Conservation (phyloP, 2,888 invertebrate species). For the Sminthurinus aureus region DNA sequence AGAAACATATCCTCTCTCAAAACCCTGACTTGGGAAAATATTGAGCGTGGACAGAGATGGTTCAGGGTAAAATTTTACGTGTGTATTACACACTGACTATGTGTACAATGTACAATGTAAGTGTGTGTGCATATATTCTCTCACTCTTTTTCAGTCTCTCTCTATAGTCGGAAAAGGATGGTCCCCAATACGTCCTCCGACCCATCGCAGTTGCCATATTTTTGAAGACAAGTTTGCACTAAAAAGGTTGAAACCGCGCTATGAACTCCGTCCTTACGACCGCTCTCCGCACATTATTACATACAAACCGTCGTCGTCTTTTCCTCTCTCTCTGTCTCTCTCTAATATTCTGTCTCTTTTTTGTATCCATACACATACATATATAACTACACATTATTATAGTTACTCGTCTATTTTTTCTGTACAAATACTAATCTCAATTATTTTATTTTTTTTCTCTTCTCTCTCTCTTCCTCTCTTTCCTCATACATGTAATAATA, state of each 20-base stretch:
- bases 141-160: too few relatives aligned
- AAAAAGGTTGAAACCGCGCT: constrained; percentile 41
- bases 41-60: constrained; percentile 37
- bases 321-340: not conserved
- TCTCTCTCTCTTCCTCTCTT: not conserved
- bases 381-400: not conserved
- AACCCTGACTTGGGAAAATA: constrained; percentile 40
- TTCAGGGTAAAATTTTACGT: constrained; percentile 37
- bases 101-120: not conserved
- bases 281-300: constrained; percentile 33
- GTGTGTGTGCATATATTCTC: too few relatives aligned
- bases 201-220: constrained; percentile 34
- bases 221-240: constrained; percentile 39
- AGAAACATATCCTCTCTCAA: not conserved
- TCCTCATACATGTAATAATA: not conserved
- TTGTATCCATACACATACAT: not conserved
- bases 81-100: not conserved
- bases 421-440: constrained; percentile 24
- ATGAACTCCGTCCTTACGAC: constrained; percentile 39
- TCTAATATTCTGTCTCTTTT: not conserved
- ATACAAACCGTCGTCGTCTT: constrained; percentile 23
- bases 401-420: not conserved
- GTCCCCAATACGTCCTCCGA: constrained; percentile 30
- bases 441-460: constrained; percentile 9
- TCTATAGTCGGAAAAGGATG: too few relatives aligned